Evolutionary conservation across 2,113 vertebrate genomes (phyloP), one percentile per base, ranked within the genome.

Genomic region (Hemichromis elongatus): DNA sequence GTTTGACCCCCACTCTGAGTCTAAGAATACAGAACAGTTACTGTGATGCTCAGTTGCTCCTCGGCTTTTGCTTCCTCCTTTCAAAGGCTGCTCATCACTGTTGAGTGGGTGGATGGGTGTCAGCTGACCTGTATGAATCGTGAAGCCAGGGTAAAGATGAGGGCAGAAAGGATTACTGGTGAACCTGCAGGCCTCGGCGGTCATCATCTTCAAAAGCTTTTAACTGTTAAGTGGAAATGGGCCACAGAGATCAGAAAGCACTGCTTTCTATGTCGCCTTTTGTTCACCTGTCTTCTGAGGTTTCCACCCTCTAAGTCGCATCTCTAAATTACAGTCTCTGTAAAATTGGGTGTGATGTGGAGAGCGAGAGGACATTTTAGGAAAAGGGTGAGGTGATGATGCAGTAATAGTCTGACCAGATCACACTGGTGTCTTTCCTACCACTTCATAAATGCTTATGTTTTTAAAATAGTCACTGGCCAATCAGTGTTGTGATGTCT

Each of bases 121-220:
- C 78, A 82, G 87, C 88, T 89, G 90, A 90, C 88, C 77, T 87
- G 30, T 56, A 47, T 85, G 83, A 87, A 50, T 90, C 75, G 75
- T 8, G 63, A 79, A 53, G 37, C 55, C 47, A 12, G 70, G 54
- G 80, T 83, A 66, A 83, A 79, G 70, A 57, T 14, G 55, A 80
- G 82, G 77, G 35, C 78, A 84, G 13, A 40, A 37, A n/a, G 70
- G 82, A 88, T 59, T 77, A 84, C 45, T 28, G 75, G 14, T 70
- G 28, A 61, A 52, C 35, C 19, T 59, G 40, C 35, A 86, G 75
- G 24, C 9, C 52, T 57, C 61, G 52, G 66, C 24, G 1, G 24
- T 30, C 70, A 50, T 73, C 3, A 33, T 75, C 45, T 75, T 75
- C 70, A 75, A 75, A 75, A 75, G 26, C 70, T 26, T 52, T 75